Evolutionary conservation across 2,797 vertebrate genomes (phyloP), one percentile per base, ranked within the genome.

Genomic region (Tympanoctomys barrerae): DNA sequence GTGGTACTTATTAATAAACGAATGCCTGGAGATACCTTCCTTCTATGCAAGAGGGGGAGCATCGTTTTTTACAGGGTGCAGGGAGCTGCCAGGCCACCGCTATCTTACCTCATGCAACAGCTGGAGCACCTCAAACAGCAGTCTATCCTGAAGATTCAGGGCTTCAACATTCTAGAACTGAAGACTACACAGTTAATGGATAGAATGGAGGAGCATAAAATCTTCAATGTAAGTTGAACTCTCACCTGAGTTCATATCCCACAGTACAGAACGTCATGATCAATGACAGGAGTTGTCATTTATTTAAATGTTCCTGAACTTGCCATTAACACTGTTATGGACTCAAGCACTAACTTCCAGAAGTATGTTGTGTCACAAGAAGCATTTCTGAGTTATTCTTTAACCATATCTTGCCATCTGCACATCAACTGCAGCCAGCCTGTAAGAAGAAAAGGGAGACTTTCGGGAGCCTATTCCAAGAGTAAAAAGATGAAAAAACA

Each of bases 341-440:
- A 64, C 79, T 91, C 14, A 82, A 79, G 36, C 54, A 68, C 68
- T 82, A 73, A 5, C 59, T 86, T 92, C n/a, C 66, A 46, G 68
- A 80, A 84, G 24, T 19, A 68, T 36, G 16, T 22, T 59, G 14
- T 33, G 24, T 46, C 88, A 21, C 66, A 90, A 89, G 71, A 96
- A 92, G 31, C 59, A 79, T 89, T 95, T 95, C 59, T 95, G 22
- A 22, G 33, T 90, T 66, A 31, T 81, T 92, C 3, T 90, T 89
- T 66, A 94, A 75, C 22, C 87, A 6, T 8, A 79, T 91, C 71
- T 95, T 97, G 77, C 31, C 54, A 84, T 73, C 31, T 12, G 46
- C 77, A 82, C 22, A 87, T 91, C 11, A 83, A 24, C 79, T 89
- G 28, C 8, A 75, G 31, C 59, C 10, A 89, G 1, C 18, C 22